Evolutionary conservation across 2,113 vertebrate genomes (phyloP), one percentile per base, ranked within the genome.

Genomic region (Ammospiza caudacuta): DNA sequence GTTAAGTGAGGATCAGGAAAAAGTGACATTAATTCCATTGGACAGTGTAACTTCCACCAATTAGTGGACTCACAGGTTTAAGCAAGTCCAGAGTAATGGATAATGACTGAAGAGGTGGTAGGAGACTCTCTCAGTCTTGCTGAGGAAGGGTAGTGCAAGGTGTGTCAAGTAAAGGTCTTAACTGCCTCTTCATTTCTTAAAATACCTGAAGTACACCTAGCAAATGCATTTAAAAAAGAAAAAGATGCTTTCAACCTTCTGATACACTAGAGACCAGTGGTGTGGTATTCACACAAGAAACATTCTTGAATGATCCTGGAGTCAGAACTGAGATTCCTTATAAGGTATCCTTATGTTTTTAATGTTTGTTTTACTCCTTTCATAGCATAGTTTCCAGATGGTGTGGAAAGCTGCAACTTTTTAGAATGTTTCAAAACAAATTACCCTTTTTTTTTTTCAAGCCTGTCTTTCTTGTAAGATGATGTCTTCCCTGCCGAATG

Each of bases 311-410:
- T 89, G 8, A 3, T 90, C 75, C 66, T 92, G 92, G 67, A 97
- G 86, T 61, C 41, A 64, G 67, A 74, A 59, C 64, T 84, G 88
- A 93, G 77, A 90, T 87, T 92, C 94, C 89, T 92, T 96, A 93
- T 95, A 90, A 93, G 96, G 95, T 93, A 96, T 90, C 31, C 28
- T 81, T 85, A 29, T 79, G 49, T 39, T 93, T 96, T 91, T 88
- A 49, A 62, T 87, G 74, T 79, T 83, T 96, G 46, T 64, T 91
- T 92, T 93, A 74, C 12, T 89, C 13, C 77, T 93, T 91, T 92
- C 16, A 11, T 74, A 51, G 49, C 76, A 21, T 73, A 74, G 63
- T 88, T 94, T 88, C 73, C 73, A 93, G 82, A 90, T 80, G 80
- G 44, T 82, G 76, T 90, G 31, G 47, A 79, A 76, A 75, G 37